Evolutionary conservation across 2,888 invertebrate species (phyloP).

Genomic region (Pyrocoelia pectoralis): DNA sequence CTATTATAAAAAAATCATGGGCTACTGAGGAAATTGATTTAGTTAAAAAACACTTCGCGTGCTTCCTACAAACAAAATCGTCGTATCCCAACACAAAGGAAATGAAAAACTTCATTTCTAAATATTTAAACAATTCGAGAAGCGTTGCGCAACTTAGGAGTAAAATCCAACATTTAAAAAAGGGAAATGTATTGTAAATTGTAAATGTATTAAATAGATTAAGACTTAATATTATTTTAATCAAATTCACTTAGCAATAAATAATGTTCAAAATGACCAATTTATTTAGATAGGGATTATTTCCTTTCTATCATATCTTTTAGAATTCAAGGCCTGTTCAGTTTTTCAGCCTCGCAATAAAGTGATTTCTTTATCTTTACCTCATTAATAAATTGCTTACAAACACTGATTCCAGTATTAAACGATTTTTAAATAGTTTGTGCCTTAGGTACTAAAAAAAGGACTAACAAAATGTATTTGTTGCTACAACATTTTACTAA

Average conservation of each 20-base stretch:
- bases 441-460: background rate
- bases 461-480: background rate
- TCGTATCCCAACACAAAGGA: too few species aligned
- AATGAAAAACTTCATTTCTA: conserved; percentile 1
- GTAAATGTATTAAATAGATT: background rate
- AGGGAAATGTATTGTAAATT: background rate
- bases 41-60: background rate
- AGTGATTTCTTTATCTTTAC: too few species aligned
- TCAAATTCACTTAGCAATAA: background rate
- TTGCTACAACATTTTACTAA: background rate
- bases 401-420: background rate
- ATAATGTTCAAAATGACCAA: background rate
- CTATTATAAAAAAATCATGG: background rate
- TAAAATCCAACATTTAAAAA: background rate
- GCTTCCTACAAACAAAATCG: too few species aligned
- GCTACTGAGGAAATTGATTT: conserved; percentile 3
- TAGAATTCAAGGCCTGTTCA: background rate
- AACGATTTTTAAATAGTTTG: conserved; percentile 4
- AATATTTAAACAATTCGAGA: conserved; percentile 3
- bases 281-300: background rate
- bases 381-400: background rate
- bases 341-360: background rate
- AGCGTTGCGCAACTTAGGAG: background rate
- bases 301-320: conserved; percentile 3
- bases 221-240: conserved; percentile 1